phyloP scores from a whole-genome alignment of 2,888 invertebrate genomes.

The Hirtodrosophila confusa region DNA sequence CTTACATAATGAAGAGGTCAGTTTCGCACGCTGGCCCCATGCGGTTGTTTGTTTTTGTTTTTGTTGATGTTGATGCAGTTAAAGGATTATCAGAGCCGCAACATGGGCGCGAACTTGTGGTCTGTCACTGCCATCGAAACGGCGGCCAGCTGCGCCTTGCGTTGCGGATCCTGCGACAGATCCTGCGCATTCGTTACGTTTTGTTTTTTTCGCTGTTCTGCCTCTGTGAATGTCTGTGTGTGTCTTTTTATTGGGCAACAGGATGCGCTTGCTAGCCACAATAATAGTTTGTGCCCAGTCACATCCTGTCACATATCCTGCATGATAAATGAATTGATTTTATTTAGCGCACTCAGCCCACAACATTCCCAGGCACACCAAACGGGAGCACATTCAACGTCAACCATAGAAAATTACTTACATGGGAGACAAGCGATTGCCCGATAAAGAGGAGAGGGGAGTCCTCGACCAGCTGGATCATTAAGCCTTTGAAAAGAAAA shows the following conservation, averaged over 20 bases:
- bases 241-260: constrained; percentile 24
- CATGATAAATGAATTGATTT: constrained; percentile 57
- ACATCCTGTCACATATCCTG: constrained; percentile 65
- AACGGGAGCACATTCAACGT: constrained; percentile 32
- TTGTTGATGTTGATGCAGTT: constrained; percentile 35
- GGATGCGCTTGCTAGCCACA: constrained; percentile 38
- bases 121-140: neutral
- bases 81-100: constrained; percentile 68
- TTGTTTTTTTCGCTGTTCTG: neutral
- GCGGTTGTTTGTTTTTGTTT: constrained; percentile 50
- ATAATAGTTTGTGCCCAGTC: constrained; percentile 53
- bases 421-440: neutral
- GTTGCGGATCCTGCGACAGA: neutral
- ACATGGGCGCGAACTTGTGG: constrained; percentile 76
- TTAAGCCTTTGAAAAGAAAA: too few relatives aligned
- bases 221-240: constrained; percentile 11
- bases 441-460: too few relatives aligned
- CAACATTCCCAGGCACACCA: constrained; percentile 50
- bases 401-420: constrained; percentile 20
- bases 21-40: constrained; percentile 41
- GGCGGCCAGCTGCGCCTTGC: constrained; percentile 29
- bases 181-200: constrained; percentile 42
- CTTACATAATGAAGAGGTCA: constrained; percentile 70
- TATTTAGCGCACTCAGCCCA: constrained; percentile 27
- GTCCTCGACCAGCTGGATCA: too few relatives aligned